Evolutionary conservation across 2,113 vertebrate species (phyloP), one percentile per base, ranked within the genome.

Genomic region (Epinephelus moara): DNA sequence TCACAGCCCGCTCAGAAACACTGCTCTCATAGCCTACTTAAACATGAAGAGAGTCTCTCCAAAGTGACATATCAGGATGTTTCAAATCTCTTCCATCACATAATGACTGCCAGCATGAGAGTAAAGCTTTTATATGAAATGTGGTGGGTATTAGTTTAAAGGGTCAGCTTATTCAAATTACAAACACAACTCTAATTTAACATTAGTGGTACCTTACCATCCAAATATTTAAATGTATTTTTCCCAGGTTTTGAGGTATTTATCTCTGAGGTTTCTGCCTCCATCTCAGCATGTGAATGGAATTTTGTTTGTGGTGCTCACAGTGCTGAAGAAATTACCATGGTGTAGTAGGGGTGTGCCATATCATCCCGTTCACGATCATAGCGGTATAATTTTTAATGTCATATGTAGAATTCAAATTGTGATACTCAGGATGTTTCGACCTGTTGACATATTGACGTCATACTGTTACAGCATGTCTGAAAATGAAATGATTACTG

Each of bases 11-110:
- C 45, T 59, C 77, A 69, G 66, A 89, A 82, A 86, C 70, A 49
- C 10, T 40, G 67, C 77, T 78, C 53, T 87, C 77, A 33, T 55
- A 77, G 47, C 50, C 45, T 61, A 59, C 64, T 87, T 83, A 67
- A 82, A 83, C 76, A 78, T 71, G 53, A 72, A 82, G 59, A 85
- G 70, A 49, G 63, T 81, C 37, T 64, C 37, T 84, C 64, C 25
- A 53, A 77, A 75, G 53, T 70, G 70, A 90, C 59, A 80, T 9
- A 71, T 89, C 52, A 53, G 57, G 42, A 63, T 73, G 49, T 88
- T 79, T 61, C 42, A 87, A 74, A 82, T 71, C 42, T 85, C 60
- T 50, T 75, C 33, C 62, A 53, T 72, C 62, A 45, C 62, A 70
- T 30, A 62, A 66, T 67, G 68, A 84, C 66, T 81, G 47, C 30